Conservation (phyloP, 2,888 invertebrate species). For the Xestia xanthographa region DNA sequence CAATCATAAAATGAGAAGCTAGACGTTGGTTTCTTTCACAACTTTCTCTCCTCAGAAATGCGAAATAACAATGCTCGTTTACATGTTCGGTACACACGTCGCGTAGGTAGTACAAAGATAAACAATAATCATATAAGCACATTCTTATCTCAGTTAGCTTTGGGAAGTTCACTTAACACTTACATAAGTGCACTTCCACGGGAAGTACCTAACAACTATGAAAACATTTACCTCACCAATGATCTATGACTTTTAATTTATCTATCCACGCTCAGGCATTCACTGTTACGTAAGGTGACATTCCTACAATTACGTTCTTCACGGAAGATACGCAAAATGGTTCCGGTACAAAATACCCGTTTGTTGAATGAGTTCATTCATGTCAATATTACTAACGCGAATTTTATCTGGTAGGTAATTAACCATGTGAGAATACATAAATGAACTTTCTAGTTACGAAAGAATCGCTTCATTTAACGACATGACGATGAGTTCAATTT, state of each 20-base stretch:
- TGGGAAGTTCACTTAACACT: constrained; percentile 52
- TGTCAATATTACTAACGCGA: constrained; percentile 59
- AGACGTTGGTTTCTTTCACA: constrained; percentile 66
- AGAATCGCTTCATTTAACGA: constrained; percentile 84
- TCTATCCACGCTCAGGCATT: constrained; percentile 72
- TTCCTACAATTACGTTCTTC: constrained; percentile 72
- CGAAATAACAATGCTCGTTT: constrained; percentile 68
- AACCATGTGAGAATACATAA: constrained; percentile 63
- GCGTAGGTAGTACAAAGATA: constrained; percentile 61
- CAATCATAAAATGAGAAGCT: constrained; percentile 66
- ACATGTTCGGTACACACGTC: constrained; percentile 55
- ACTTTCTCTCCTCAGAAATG: constrained; percentile 76
- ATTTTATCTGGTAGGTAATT: constrained; percentile 59
- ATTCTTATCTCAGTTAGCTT: constrained; percentile 64
- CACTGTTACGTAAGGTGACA: constrained; percentile 75
- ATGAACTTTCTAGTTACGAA: constrained; percentile 87
- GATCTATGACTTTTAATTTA: constrained; percentile 64
- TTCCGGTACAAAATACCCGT: constrained; percentile 66
- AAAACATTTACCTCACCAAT: constrained; percentile 58
- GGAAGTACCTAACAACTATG: constrained; percentile 65
- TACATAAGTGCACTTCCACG: constrained; percentile 70
- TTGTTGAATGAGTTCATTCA: constrained; percentile 44
- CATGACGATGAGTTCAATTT: constrained; percentile 80
- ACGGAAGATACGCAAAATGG: constrained; percentile 71
- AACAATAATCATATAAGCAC: constrained; percentile 60